phyloP scores from a whole-genome alignment of 2,113 vertebrate species.

The Anser cygnoides region DNA sequence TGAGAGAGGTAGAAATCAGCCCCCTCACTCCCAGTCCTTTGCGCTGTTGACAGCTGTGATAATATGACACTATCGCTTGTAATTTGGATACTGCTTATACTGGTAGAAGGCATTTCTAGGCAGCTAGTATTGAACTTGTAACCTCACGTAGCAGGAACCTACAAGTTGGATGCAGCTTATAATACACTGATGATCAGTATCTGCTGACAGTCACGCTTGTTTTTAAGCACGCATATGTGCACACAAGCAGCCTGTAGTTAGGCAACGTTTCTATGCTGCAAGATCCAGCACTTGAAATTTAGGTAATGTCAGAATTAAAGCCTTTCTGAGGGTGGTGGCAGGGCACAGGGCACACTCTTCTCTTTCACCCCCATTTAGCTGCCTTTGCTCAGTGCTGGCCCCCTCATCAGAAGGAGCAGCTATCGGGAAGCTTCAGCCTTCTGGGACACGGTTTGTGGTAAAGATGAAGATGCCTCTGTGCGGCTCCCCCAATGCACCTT shows the following conservation, averaged over 20 bases:
- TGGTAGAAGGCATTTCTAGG: background rate
- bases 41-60: background rate
- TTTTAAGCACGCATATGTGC: background rate
- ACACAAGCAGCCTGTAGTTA: background rate
- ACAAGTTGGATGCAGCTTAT: background rate
- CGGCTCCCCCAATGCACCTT: background rate
- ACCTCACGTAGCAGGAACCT: background rate
- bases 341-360: fast-evolving
- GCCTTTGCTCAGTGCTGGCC: background rate
- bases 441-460: fast-evolving
- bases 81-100: background rate
- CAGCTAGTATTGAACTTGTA: background rate
- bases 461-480: background rate
- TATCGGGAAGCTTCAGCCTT: background rate
- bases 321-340: background rate
- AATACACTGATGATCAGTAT: fast-evolving
- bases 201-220: background rate
- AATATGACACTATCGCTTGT: background rate
- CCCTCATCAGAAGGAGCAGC: background rate
- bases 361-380: background rate
- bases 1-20: background rate
- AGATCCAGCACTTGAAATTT: background rate
- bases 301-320: background rate
- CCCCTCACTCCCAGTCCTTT: background rate
- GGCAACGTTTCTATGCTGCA: background rate